Evolutionary conservation across 2,797 vertebrate genomes (phyloP), one percentile per base, ranked within the genome.

Genomic region (Lithobates sylvaticus): DNA sequence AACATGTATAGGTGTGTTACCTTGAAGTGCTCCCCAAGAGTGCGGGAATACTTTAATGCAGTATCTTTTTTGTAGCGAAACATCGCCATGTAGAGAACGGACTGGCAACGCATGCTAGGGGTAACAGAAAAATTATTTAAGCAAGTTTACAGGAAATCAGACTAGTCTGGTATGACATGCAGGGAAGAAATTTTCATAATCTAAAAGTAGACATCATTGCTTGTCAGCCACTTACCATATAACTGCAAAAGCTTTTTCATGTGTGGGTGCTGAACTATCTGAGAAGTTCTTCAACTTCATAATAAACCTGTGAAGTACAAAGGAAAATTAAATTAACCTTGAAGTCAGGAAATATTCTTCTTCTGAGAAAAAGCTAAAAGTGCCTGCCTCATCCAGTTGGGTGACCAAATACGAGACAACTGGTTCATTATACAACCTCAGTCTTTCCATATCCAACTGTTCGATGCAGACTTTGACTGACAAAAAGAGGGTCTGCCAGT

Each of bases 61-160:
- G 91, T 93, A 90, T 97, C 97, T 78, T 96, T 95, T 91, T 97
- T 98, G 92, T 95, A 96, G 78, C 93, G 95, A 89, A 99, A 99
- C 96, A 97, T 96, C 13, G 96, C 94, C 97, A 99, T 98, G 89
- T 97, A 96, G 89, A 99, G 93, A 87, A 99, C 92, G 88, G 97
- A 94, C 95, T 97, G 97, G 92, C 97, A 97, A 88, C 96, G 97
- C 95, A 98, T 92, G 91, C 98, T 99, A 88, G 91, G 3, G 85
- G 83, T 90, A 87, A 86, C 27, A 86, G 58, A 83, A 27, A 50
- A 16, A 79, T 54, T 0, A 73, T 12, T 16, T 64, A 78, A 23
- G 16, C 29, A 76, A 27, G 27, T 3, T 58, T 29, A 18, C 27
- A 58, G 7, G 0, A 67, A 32, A 64, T 39, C 29, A 23, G 23